Evolutionary conservation across 2,888 invertebrate genomes (phyloP).

Genomic region (Griposia aprilina): DNA sequence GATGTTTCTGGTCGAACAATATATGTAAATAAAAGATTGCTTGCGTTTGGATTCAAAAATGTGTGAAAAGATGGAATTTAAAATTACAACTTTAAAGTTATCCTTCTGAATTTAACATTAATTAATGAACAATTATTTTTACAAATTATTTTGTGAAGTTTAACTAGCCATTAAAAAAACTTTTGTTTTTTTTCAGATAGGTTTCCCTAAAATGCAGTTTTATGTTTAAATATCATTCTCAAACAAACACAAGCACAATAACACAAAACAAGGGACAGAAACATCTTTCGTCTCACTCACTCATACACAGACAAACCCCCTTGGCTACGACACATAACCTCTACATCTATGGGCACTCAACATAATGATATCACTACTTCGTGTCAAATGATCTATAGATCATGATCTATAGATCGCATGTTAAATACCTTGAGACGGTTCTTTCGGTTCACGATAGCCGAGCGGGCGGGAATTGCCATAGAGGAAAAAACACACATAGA

Average conservation of each 20-base stretch:
- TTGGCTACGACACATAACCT: conserved; percentile 90
- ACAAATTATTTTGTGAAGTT: neutral
- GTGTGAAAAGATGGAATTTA: neutral
- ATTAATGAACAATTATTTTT: neutral
- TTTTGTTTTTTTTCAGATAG: neutral
- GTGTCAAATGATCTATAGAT: conserved; percentile 74
- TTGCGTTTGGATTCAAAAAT: conserved; percentile 36
- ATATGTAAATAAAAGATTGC: neutral
- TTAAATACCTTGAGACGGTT: conserved; percentile 89
- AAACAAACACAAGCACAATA: conserved; percentile 46
- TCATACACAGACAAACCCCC: conserved; percentile 88
- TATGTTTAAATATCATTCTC: neutral
- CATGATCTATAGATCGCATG: conserved; percentile 69
- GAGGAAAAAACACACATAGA: conserved; percentile 93
- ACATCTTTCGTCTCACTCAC: conserved; percentile 80
- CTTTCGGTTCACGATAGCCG: conserved; percentile 92
- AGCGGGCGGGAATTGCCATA: conserved; percentile 93
- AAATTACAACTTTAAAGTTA: neutral
- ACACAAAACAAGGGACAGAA: conserved; percentile 73
- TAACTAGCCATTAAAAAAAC: too few species aligned
- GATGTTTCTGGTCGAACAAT: conserved; percentile 74
- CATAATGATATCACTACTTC: conserved; percentile 84
- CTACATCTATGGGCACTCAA: conserved; percentile 87
- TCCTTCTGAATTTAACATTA: too few species aligned
- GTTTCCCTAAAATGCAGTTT: too few species aligned